A percentile compares a stretch with the other conserved stretches of the same genome.
phyloP scores from a whole-genome alignment of 2,888 invertebrate species.

The Blomia tropicalis region DNA sequence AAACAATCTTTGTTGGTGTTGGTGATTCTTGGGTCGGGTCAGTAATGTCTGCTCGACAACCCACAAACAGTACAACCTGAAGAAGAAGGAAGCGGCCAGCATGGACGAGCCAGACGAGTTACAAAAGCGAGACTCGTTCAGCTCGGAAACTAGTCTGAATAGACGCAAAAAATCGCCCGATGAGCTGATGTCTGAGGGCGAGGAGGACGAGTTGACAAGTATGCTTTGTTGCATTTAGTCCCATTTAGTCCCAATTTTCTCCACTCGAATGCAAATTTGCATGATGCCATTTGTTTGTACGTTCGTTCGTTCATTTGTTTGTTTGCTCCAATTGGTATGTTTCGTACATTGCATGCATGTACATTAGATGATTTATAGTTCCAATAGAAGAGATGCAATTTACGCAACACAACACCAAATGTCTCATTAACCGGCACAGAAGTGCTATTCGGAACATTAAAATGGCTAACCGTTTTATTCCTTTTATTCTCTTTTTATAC shows the following conservation, averaged over 20 bases:
- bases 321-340: too few relatives aligned
- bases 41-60: not conserved
- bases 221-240: constrained; percentile 27
- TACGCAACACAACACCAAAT: not conserved
- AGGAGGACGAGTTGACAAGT: constrained; percentile 90
- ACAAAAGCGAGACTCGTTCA: constrained; percentile 46
- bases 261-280: too few relatives aligned
- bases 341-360: too few relatives aligned
- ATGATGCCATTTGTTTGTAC: too few relatives aligned
- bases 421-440: too few relatives aligned
- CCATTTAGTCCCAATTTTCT: too few relatives aligned
- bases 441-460: too few relatives aligned
- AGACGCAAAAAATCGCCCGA: constrained; percentile 98
- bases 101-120: constrained; percentile 61
- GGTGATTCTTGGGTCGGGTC: not conserved
- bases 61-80: constrained; percentile 78
- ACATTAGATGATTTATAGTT: too few relatives aligned
- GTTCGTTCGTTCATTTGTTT: too few relatives aligned
- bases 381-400: not conserved
- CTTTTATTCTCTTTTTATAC: not conserved
- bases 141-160: constrained; percentile 48
- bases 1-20: not conserved
- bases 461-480: not conserved
- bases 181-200: constrained; percentile 88
- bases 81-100: constrained; percentile 84